These are phyloP conservation scores for Xiphorhynchus erythropygius DNA, from an alignment of 2,797 vertebrate species.

Conservation along the genomic window DNA sequence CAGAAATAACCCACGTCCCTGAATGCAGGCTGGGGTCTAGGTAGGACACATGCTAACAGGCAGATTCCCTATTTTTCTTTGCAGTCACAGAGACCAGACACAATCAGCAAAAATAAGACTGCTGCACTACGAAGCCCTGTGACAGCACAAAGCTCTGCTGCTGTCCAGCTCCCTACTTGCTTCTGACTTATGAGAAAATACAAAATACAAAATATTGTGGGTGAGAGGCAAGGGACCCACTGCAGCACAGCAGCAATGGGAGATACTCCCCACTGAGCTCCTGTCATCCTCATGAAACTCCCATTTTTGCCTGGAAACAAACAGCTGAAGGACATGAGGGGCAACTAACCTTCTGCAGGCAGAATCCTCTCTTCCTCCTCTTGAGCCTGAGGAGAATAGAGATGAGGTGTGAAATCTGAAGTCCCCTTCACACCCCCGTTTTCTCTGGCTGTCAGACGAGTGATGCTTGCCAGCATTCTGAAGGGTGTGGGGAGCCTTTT, in stretches of 20 bases:
- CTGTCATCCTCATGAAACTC: neutral
- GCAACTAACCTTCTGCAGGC: neutral
- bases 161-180: neutral
- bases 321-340: neutral
- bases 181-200: neutral
- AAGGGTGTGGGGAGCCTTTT: neutral
- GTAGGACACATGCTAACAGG: constrained; percentile 13
- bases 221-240: neutral
- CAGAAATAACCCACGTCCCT: constrained; percentile 19
- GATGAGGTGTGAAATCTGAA: neutral
- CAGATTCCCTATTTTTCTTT: neutral
- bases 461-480: neutral
- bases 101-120: neutral
- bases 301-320: neutral
- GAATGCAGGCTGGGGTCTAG: constrained; percentile 42
- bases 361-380: neutral
- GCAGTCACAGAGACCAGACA: neutral
- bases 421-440: neutral
- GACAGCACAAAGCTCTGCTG: neutral
- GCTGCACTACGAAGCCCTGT: neutral
- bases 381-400: neutral
- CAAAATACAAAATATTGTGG: fast-evolving
- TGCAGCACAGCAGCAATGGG: neutral
- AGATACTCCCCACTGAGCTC: neutral
- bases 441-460: neutral